Evolutionary conservation across 1,140 invertebrate genomes (phyloP), one percentile per base, ranked within the genome.

Genomic region (Megalonaias nervosa): DNA sequence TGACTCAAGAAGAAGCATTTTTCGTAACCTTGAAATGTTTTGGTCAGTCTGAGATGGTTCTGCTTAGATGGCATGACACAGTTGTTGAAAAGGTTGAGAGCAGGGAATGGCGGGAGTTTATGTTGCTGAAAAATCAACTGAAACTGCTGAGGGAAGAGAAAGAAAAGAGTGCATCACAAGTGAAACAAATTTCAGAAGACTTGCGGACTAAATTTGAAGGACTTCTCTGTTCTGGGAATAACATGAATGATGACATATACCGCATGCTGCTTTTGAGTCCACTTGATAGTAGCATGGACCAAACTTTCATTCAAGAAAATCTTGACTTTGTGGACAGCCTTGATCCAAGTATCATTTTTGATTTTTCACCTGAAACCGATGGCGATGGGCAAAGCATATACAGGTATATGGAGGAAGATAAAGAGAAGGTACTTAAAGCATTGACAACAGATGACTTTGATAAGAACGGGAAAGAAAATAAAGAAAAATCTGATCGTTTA

Each of bases 361-460:
- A 82, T 59, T 82, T 82, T 76, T 31, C 31, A 31, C 31, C 31
- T 2, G 81, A 80, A 38, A 56, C 73, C 57, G 61, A 69, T 61
- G 75, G 74, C 23, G 68, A 75, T 1, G 19, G 62, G 16, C 61
- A 58, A 48, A 73, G 81, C 56, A 12, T 82, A 6, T 82, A 76
- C 31, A 56, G 55, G 21, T 31, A 74, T 59, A 57, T 79, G 64
- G 74, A 77, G 16, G 16, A 17, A n/a, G 17, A 74, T 2, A 23
- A 23, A 26, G 62, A 73, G 9, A 67, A 74, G 64, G 48, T 71
- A 4, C 58, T 75, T 16, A 72, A 69, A 72, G 74, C 76, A n/a
- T 56, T 82, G 55, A 82, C 77, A 12, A 74, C 77, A 21, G 77
- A 82, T 69, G 73, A 82, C 68, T 82, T 82, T 76, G 71, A 82